A percentile compares a stretch with the other conserved stretches of the same genome.
Conservation (phyloP, 2,888 invertebrate species). For the Dicyrtoma fusca region DNA sequence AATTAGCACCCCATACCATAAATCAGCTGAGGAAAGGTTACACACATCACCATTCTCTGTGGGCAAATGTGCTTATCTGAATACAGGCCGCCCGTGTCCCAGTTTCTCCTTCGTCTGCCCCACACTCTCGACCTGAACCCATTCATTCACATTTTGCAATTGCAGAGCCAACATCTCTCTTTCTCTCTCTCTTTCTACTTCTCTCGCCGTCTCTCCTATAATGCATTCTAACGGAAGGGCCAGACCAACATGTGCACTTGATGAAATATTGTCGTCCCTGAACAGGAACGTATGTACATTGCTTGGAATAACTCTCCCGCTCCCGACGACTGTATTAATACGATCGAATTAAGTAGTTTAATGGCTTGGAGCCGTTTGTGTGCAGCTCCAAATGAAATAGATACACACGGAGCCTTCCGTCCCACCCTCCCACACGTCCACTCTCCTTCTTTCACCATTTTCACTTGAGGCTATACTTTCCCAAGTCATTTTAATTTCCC, state of each 20-base stretch:
- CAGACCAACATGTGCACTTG: constrained; percentile 17
- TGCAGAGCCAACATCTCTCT: neutral
- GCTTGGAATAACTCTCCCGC: constrained; percentile 7
- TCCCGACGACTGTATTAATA: constrained; percentile 27
- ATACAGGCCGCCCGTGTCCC: neutral
- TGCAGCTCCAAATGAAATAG: constrained; percentile 8
- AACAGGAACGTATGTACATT: neutral
- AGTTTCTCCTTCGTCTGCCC: constrained; percentile 3
- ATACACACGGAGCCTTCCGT: neutral
- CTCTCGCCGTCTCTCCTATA: neutral
- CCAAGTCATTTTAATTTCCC: too few species aligned
- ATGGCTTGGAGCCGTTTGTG: constrained; percentile 30
- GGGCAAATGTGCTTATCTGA: constrained; percentile 5
- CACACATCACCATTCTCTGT: constrained; percentile 2
- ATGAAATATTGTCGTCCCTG: constrained; percentile 13
- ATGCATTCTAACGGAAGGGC: neutral
- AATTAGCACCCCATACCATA: constrained; percentile 37
- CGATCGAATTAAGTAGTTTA: constrained; percentile 36
- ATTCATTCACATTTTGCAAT: constrained; percentile 26
- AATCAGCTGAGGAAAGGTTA: constrained; percentile 33
- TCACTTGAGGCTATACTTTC: too few species aligned
- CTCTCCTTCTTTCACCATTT: neutral
- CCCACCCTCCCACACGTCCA: neutral
- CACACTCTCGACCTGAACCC: constrained; percentile 11
- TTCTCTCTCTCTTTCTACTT: too few species aligned